A percentile compares a stretch with the other conserved stretches of the same genome.
These are phyloP conservation scores for Timandra comae DNA, from an alignment of 2,888 invertebrate genomes.

Conservation along the genomic window DNA sequence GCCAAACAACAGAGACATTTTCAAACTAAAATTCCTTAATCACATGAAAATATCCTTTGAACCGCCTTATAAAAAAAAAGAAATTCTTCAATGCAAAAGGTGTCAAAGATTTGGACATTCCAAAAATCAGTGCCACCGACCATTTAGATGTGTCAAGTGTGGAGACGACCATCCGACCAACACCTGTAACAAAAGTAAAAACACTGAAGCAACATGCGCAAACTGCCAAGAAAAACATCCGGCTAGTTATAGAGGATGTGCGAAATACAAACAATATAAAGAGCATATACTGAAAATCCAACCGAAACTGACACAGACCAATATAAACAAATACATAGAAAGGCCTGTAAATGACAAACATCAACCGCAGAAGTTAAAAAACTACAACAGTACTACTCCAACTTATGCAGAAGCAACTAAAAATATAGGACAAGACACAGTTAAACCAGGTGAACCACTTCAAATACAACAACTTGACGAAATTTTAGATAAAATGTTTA, in stretches of 20 bases:
- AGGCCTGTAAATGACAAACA: not conserved
- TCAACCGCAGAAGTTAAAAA: not conserved
- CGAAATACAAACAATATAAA: slow-evolving; percentile 10
- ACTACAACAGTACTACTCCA: too few relatives aligned
- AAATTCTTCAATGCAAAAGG: slow-evolving; percentile 18
- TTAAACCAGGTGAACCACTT: slow-evolving; percentile 1
- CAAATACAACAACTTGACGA: too few relatives aligned
- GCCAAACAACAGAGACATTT: slow-evolving; percentile 14
- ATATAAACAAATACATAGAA: not conserved
- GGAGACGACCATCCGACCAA: too few relatives aligned
- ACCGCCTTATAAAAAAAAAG: slow-evolving; percentile 19
- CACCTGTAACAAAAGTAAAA: slow-evolving; percentile 14
- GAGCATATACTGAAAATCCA: slow-evolving; percentile 6
- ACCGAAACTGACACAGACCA: not conserved
- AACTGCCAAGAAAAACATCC: slow-evolving; percentile 19
- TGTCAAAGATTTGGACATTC: slow-evolving; percentile 23
- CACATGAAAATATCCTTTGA: slow-evolving; percentile 14
- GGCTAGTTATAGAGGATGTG: slow-evolving; percentile 19
- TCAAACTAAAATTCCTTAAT: too few relatives aligned
- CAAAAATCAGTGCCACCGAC: slow-evolving; percentile 21
- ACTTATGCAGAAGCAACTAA: not conserved
- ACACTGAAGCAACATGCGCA: slow-evolving; percentile 17
- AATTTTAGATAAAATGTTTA: slow-evolving; percentile 9
- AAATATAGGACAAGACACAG: not conserved
- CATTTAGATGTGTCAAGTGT: slow-evolving; percentile 22